These are phyloP conservation scores for Ochropacha duplaris DNA, from an alignment of 2,888 invertebrate species.

Conservation along the genomic window DNA sequence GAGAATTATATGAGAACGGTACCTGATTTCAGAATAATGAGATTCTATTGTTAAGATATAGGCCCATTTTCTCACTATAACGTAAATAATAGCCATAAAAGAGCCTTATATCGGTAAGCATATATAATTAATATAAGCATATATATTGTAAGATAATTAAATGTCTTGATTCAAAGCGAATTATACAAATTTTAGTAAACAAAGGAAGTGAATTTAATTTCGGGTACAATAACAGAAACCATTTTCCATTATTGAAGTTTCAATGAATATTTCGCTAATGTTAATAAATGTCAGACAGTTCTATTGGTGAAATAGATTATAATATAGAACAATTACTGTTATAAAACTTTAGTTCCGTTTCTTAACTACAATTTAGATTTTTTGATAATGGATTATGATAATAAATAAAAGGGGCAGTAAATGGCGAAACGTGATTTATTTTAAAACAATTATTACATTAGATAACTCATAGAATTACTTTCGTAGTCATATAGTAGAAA, in stretches of 20 bases:
- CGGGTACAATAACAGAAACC: background rate
- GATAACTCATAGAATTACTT: no score
- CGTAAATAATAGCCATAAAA: no score
- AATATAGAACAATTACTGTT: no score
- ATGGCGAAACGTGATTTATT: no score
- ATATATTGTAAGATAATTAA: no score
- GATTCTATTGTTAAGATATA: background rate
- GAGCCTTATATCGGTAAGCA: no score
- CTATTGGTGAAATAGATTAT: background rate
- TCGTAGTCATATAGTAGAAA: background rate
- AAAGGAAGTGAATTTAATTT: background rate
- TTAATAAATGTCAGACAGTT: background rate
- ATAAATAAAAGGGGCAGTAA: no score
- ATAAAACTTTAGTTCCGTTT: background rate
- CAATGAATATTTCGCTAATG: background rate
- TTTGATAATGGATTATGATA: background rate
- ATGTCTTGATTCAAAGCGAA: background rate
- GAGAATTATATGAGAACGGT: slow-evolving; percentile 20
- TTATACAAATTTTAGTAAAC: background rate
- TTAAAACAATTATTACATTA: no score
- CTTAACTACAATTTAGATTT: no score
- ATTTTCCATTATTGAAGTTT: background rate
- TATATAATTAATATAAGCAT: no score
- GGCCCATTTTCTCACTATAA: background rate
- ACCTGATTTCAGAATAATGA: background rate